Conservation (phyloP, 2,888 invertebrate genomes). For the Dasypogon diadema region DNA sequence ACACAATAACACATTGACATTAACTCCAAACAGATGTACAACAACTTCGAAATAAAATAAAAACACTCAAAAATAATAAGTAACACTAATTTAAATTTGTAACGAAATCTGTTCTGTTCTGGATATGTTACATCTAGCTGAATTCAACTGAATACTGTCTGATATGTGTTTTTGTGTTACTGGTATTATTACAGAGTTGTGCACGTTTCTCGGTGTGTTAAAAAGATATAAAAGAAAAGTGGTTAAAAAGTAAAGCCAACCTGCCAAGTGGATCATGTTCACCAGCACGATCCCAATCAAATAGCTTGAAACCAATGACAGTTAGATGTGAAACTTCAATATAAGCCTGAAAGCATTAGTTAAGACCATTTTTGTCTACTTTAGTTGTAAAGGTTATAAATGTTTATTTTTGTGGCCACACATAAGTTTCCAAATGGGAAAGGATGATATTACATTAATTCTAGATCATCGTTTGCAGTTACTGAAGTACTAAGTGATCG, state of each 20-base stretch:
- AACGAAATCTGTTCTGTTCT: too few relatives aligned
- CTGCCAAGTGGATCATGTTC: slow-evolving; percentile 95
- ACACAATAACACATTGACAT: slow-evolving; percentile 34
- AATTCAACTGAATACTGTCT: neutral
- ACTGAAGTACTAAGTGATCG: too few relatives aligned
- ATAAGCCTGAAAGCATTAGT: slow-evolving; percentile 70
- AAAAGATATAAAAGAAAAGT: slow-evolving; percentile 36
- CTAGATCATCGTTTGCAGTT: too few relatives aligned
- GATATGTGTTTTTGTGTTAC: slow-evolving; percentile 29
- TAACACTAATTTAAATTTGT: too few relatives aligned
- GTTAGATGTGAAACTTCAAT: slow-evolving; percentile 72
- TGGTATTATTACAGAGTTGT: slow-evolving; percentile 14
- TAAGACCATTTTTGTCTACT: neutral
- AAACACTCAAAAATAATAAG: too few relatives aligned
- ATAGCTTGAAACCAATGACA: slow-evolving; percentile 77
- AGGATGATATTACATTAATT: too few relatives aligned
- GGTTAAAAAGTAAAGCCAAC: slow-evolving; percentile 70
- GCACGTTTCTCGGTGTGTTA: slow-evolving; percentile 15
- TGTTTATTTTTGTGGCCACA: neutral
- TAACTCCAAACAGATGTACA: too few relatives aligned
- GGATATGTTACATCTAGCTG: too few relatives aligned
- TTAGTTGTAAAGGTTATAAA: neutral
- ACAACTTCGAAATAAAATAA: too few relatives aligned
- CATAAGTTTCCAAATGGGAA: too few relatives aligned
- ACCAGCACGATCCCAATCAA: slow-evolving; percentile 93